Percentiles rank a stretch among this genome's conserved stretches.
Evolutionary conservation across 1,140 invertebrate genomes (phyloP).

Genomic region (Sminthurides bifidus): DNA sequence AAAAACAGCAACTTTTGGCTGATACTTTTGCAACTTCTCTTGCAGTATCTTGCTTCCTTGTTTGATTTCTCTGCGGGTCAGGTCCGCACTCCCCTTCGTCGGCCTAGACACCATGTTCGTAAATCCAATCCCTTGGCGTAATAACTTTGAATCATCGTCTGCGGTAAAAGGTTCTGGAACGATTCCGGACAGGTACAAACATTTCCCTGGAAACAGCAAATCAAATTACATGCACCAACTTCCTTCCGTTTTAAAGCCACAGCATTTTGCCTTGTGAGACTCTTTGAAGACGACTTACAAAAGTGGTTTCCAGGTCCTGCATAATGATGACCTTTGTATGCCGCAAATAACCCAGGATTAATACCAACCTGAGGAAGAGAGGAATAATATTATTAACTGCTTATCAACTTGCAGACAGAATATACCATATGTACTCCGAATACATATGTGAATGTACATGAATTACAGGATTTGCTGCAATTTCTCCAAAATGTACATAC

Average conservation of each 20-base stretch:
- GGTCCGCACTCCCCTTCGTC: slow-evolving; percentile 88
- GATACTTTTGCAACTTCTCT: slow-evolving; percentile 82
- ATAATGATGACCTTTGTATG: slow-evolving; percentile 96
- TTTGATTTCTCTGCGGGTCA: slow-evolving; percentile 92
- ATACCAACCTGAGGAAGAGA: slow-evolving; percentile 73
- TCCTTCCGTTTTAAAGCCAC: neutral
- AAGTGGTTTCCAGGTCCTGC: slow-evolving; percentile 97
- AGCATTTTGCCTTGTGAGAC: neutral
- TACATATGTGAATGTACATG: too few relatives aligned
- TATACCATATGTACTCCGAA: too few relatives aligned
- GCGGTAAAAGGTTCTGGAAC: slow-evolving; percentile 90
- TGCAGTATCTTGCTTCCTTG: slow-evolving; percentile 79
- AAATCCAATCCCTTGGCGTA: slow-evolving; percentile 90
- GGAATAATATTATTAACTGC: too few relatives aligned
- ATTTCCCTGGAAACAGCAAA: slow-evolving; percentile 60
- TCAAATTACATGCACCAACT: neutral
- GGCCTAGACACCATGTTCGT: slow-evolving; percentile 93
- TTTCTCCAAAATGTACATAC: neutral
- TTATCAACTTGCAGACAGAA: too few relatives aligned
- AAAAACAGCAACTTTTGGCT: slow-evolving; percentile 90
- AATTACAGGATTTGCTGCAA: too few relatives aligned
- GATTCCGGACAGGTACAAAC: slow-evolving; percentile 82
- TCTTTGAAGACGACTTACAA: slow-evolving; percentile 51
- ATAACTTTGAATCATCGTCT: slow-evolving; percentile 85
- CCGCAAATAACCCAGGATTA: slow-evolving; percentile 91